A percentile compares a stretch with the other conserved stretches of the same genome.
phyloP scores from a whole-genome alignment of 1,140 invertebrate genomes.

The Leptinotarsa texana region DNA sequence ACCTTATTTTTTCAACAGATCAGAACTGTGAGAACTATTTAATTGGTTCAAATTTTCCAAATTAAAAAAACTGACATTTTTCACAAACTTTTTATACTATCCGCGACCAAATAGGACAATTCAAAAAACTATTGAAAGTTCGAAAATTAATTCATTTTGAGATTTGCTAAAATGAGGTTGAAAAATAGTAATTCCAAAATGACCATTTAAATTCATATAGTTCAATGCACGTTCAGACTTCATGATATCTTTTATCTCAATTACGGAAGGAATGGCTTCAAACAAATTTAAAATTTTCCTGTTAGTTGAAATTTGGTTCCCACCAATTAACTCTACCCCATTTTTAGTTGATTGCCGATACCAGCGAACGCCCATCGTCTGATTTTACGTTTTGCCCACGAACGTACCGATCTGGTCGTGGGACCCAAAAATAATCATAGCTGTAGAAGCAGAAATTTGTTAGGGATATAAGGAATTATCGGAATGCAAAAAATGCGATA shows the following conservation, averaged over 20 bases:
- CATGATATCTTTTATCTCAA: background rate
- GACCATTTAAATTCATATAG: too few species aligned
- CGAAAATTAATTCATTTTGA: too few species aligned
- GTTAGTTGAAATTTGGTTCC: slow-evolving; percentile 12
- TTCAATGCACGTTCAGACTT: background rate
- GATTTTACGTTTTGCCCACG: slow-evolving; percentile 4
- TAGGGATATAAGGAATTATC: background rate
- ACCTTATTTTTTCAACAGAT: too few species aligned
- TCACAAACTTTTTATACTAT: too few species aligned
- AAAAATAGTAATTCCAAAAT: too few species aligned
- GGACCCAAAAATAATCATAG: slow-evolving; percentile 9
- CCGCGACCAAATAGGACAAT: too few species aligned
- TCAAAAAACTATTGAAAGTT: too few species aligned
- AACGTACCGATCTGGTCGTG: slow-evolving; percentile 12
- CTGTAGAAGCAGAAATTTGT: background rate
- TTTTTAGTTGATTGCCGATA: slow-evolving; percentile 33
- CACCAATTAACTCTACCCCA: slow-evolving; percentile 30
- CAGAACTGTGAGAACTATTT: too few species aligned
- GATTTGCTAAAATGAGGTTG: too few species aligned
- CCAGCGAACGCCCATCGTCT: slow-evolving; percentile 9
- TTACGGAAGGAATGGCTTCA: background rate
- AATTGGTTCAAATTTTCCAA: too few species aligned
- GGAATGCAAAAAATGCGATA: too few species aligned
- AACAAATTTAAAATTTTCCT: background rate
- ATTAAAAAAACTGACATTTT: too few species aligned